Evolutionary conservation across 2,888 invertebrate species (phyloP).

Genomic region (Drosophila paucipuncta): DNA sequence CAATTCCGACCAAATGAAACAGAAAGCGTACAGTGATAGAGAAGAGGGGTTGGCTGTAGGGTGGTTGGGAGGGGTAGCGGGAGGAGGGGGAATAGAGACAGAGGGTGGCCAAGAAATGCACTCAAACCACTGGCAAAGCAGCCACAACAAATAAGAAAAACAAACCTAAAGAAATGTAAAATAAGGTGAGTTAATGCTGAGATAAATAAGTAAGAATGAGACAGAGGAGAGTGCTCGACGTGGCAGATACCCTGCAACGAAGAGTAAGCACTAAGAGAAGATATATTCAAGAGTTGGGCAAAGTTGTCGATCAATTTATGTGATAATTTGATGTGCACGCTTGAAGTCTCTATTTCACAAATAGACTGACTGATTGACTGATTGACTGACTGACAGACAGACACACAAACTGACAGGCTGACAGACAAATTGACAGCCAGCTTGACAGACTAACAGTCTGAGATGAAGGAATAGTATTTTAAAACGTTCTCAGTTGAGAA

Average conservation of each 20-base stretch:
- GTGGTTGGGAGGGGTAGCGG: not conserved
- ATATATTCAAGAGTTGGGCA: not conserved
- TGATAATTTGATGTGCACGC: not conserved
- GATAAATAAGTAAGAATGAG: conserved; percentile 27
- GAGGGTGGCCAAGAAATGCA: conserved; percentile 46
- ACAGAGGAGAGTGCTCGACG: not conserved
- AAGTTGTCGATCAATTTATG: not conserved
- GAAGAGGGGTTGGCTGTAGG: conserved; percentile 4
- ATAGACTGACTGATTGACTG: not conserved
- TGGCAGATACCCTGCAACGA: not conserved
- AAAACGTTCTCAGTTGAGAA: not conserved
- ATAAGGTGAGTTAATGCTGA: not conserved
- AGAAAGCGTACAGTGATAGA: too few relatives aligned
- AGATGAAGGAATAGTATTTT: not conserved
- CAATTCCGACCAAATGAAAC: not conserved
- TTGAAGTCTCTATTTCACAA: too few relatives aligned
- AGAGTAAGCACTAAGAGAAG: not conserved
- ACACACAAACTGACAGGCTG: fast-evolving
- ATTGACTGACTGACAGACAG: too few relatives aligned
- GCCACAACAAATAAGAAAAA: conserved; percentile 4
- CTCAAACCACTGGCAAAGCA: conserved; percentile 32
- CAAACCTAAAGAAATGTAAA: conserved; percentile 16
- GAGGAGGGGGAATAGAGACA: not conserved
- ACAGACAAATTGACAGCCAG: not conserved
- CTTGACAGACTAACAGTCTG: not conserved